Percentiles rank a stretch among this genome's conserved stretches.
phyloP scores from a whole-genome alignment of 2,797 vertebrate species.

The Mastacembelus armatus region DNA sequence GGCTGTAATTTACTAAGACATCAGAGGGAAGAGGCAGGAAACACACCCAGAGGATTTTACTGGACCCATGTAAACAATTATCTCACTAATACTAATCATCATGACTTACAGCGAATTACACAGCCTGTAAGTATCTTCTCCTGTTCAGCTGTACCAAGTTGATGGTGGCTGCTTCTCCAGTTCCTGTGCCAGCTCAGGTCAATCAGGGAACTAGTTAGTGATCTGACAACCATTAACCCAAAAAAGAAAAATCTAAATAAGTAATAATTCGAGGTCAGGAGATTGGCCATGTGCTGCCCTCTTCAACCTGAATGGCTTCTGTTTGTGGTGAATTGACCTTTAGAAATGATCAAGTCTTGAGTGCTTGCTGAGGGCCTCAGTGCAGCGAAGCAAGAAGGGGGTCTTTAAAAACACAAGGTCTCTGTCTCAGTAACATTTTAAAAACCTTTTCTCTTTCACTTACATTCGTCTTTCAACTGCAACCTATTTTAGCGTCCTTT shows the following conservation, averaged over 20 bases:
- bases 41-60: too few relatives aligned
- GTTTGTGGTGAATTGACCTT: constrained; percentile 32
- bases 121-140: constrained; percentile 28
- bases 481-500: constrained; percentile 41
- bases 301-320: constrained; percentile 31
- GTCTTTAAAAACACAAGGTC: constrained; percentile 52
- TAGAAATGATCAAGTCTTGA: constrained; percentile 32
- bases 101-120: constrained; percentile 41
- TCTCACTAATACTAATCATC: constrained; percentile 12
- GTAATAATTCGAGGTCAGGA: background rate
- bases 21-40: too few relatives aligned
- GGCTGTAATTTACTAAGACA: too few relatives aligned
- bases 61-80: constrained; percentile 13
- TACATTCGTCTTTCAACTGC: background rate
- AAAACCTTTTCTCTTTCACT: constrained; percentile 21
- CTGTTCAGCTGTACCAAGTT: constrained; percentile 14
- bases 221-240: background rate
- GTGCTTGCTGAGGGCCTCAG: constrained; percentile 1
- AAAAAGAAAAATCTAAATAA: background rate
- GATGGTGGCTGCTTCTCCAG: background rate
- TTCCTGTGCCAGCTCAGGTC: constrained; percentile 19
- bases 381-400: background rate
- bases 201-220: background rate
- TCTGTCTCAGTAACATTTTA: constrained; percentile 15
- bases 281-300: background rate